Base-by-base conservation (phyloP, 2,113 vertebrate species). In the Cryptotis parvus region DNA sequence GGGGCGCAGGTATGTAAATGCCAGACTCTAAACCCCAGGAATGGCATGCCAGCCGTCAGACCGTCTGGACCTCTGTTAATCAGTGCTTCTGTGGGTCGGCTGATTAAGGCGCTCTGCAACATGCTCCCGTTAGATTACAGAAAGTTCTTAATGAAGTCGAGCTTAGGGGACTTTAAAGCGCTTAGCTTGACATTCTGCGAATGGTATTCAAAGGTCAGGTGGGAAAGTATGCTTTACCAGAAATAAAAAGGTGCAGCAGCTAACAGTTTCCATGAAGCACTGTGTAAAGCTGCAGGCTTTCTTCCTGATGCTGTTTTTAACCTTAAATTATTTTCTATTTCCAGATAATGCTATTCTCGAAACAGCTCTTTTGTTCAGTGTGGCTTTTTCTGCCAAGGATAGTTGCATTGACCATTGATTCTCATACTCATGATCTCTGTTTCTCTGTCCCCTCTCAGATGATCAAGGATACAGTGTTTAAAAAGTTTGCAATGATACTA, bases 81-180 rank as follows among this genome's bases (percentile, higher is more conserved):
- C 90, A 95, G 75, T 27, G 9, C 6, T 94, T 94, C 88, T 92
- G 27, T 45, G 90, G 27, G 9, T 0, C 85, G 35, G 27, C 33
- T 92, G 86, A 68, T 12, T 95, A 90, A 93, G 12, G 35, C 14
- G 95, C 80, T 90, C 74, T 69, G 65, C 33, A 65, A 43, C 37
- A 91, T 95, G 26, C 85, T 97, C 95, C 63, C 72, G 85, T 94
- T 27, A 90, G 86, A 69, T 76, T 96, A 7, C 26, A 91, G 79
- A 33, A 94, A 93, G 65, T 70, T 93, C 37, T 89, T 94, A 52
- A 73, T 92, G 45, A 94, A 85, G 31, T 66, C 78, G 39, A 49
- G 61, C 52, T 75, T 78, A 16, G 9, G 70, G 61, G 43, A 9
- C 76, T 0, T 9, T 75, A 68, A 55, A 37, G 52, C 61, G 55